A percentile compares a stretch with the other conserved stretches of the same genome.
These are phyloP conservation scores for Villa cingulata DNA, from an alignment of 2,888 invertebrate genomes.

Conservation along the genomic window DNA sequence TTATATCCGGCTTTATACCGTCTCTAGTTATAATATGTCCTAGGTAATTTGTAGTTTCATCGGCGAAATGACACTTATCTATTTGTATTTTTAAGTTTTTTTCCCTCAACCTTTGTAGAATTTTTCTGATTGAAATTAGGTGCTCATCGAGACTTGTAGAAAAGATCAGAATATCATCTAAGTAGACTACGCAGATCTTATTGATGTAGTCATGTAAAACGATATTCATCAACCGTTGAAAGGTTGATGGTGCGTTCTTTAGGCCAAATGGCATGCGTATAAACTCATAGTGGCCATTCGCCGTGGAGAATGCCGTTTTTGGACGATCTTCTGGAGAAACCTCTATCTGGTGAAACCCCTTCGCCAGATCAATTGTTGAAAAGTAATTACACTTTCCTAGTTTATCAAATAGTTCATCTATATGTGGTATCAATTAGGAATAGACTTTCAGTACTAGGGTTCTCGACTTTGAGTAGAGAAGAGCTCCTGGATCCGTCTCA, in stretches of 20 bases:
- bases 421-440: too few relatives aligned
- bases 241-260: too few relatives aligned
- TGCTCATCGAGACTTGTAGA: neutral
- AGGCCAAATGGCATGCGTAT: slow-evolving; percentile 8
- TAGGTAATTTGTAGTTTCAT: slow-evolving; percentile 6
- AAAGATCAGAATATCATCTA: slow-evolving; percentile 1
- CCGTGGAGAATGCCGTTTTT: slow-evolving; percentile 2
- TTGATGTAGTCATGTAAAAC: slow-evolving; percentile 1
- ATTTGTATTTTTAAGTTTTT: slow-evolving; percentile 7
- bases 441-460: too few relatives aligned
- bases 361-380: slow-evolving; percentile 9
- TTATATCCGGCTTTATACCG: slow-evolving; percentile 20
- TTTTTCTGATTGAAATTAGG: neutral
- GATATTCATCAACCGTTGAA: too few relatives aligned
- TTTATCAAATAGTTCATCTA: slow-evolving; percentile 9
- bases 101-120: slow-evolving; percentile 1
- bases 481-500: too few relatives aligned
- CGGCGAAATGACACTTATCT: slow-evolving; percentile 7
- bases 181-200: neutral
- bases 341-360: slow-evolving; percentile 13
- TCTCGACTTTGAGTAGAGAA: too few relatives aligned
- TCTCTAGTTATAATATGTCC: slow-evolving; percentile 7
- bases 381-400: slow-evolving; percentile 11
- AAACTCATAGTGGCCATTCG: slow-evolving; percentile 8
- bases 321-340: neutral